Evolutionary conservation across 2,797 vertebrate species (phyloP), one percentile per base, ranked within the genome.

Genomic region (Anabacerthia variegaticeps): DNA sequence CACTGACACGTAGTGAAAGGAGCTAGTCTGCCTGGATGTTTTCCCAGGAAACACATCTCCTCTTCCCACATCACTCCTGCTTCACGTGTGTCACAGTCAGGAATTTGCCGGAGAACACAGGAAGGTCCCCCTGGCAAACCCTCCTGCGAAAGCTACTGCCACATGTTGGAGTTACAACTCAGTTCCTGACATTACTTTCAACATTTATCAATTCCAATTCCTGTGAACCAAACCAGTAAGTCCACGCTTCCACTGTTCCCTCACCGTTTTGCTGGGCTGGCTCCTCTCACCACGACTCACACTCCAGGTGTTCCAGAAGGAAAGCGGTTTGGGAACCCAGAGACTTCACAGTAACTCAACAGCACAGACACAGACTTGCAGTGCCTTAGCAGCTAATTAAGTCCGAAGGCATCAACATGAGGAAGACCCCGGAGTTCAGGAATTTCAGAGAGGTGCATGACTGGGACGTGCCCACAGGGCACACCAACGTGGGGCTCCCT

Each of bases 211-310:
- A 6, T 46, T 37, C 27, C 43, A 7, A 1, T 20, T 69, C n/a
- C 7, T 32, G 51, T 37, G 49, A 84, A 19, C 30, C 4, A 4
- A 78, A 39, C 11, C 61, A 14, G 0, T 9, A 58, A 36, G 7
- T 3, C 49, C 7, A 48, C 3, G 0, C n/a, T 46, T 27, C 41
- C 0, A 0, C 48, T 23, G 75, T 0, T 32, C 27, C 13, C n/a
- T 68, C 62, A 4, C 9, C 39, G 3, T 1, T 1, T 6, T 4
- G 26, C 61, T 56, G 27, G 36, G 43, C 37, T 77, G 28, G 21
- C 49, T 71, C n/a, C 72, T 39, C 37, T 77, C 65, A 39, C n/a
- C 58, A 59, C 39, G 26, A 30, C 44, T 46, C 58, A 52, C 18
- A 6, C 21, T 52, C 52, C 24, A 18, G 39, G 36, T 41, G 3